phyloP scores from a whole-genome alignment of 2,888 invertebrate genomes.

The Hemistola chrysoprasaria region DNA sequence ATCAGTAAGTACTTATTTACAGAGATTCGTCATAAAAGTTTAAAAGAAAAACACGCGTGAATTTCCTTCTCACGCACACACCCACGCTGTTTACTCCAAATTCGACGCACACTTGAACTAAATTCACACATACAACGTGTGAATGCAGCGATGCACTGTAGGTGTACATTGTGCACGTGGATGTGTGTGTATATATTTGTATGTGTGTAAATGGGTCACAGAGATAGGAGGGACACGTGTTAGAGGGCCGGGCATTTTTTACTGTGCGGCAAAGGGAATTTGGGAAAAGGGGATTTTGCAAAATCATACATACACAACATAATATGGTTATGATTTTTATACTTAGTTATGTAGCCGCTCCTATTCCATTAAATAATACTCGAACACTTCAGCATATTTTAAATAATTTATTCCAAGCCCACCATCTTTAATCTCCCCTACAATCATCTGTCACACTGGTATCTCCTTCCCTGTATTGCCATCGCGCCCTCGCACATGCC shows the following conservation, averaged over 20 bases:
- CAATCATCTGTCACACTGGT: no score
- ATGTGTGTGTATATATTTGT: slow-evolving; percentile 20
- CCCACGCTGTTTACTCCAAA: slow-evolving; percentile 49
- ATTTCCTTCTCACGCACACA: slow-evolving; percentile 44
- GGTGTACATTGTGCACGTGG: slow-evolving; percentile 3
- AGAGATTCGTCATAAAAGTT: no score
- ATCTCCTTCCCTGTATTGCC: no score
- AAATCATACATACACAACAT: slow-evolving; percentile 5
- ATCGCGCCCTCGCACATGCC: no score
- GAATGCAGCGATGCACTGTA: slow-evolving; percentile 54
- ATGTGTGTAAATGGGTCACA: slow-evolving; percentile 77
- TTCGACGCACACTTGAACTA: slow-evolving; percentile 38
- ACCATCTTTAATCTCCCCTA: no score
- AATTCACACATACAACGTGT: slow-evolving; percentile 23
- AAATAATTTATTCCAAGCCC: no score
- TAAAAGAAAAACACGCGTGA: slow-evolving; percentile 23
- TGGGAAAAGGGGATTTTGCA: not conserved
- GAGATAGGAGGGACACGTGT: slow-evolving; percentile 79
- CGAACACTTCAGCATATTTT: no score
- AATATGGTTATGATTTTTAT: no score
- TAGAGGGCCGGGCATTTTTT: slow-evolving; percentile 63
- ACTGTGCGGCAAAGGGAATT: slow-evolving; percentile 59
- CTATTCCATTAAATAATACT: no score
- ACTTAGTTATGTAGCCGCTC: no score
- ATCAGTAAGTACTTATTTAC: no score